phyloP scores from a whole-genome alignment of 1,140 invertebrate species.

The Tyrophagus putrescentiae region DNA sequence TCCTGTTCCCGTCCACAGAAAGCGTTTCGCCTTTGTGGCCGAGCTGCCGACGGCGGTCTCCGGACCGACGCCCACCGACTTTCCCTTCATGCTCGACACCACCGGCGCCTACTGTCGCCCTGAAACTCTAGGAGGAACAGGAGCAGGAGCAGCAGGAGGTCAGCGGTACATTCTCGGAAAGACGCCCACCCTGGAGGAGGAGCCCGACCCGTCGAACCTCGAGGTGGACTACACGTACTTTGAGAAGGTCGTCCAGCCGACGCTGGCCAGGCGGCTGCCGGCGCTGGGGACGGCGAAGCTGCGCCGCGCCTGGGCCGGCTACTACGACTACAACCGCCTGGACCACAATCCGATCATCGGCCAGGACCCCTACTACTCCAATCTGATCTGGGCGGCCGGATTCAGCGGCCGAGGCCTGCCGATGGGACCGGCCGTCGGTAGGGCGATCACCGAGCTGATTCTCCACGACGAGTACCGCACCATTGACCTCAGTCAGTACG shows the following conservation, averaged over 20 bases:
- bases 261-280: slow-evolving; percentile 57
- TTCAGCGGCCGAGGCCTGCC: slow-evolving; percentile 86
- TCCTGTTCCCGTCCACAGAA: slow-evolving; percentile 42
- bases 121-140: slow-evolving; percentile 49
- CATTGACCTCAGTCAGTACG: slow-evolving; percentile 60
- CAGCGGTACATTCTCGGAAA: slow-evolving; percentile 54
- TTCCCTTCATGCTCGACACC: slow-evolving; percentile 68
- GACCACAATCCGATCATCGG: slow-evolving; percentile 88
- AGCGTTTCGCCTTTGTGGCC: slow-evolving; percentile 70
- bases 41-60: slow-evolving; percentile 57
- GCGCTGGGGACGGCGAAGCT: slow-evolving; percentile 63
- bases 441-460: slow-evolving; percentile 56
- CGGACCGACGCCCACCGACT: slow-evolving; percentile 66
- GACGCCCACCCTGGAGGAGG: slow-evolving; percentile 44
- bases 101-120: slow-evolving; percentile 40
- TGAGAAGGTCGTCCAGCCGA: slow-evolving; percentile 58
- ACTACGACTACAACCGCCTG: slow-evolving; percentile 78
- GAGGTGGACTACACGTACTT: slow-evolving; percentile 66
- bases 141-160: no score
- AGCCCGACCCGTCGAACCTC: slow-evolving; percentile 49
- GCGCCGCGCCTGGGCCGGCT: slow-evolving; percentile 65
- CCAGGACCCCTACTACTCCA: slow-evolving; percentile 63
- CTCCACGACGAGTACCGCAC: slow-evolving; percentile 48
- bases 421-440: slow-evolving; percentile 71
- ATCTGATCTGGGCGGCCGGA: slow-evolving; percentile 72